Conservation (phyloP, 2,888 invertebrate species). For the Archips xylosteana region DNA sequence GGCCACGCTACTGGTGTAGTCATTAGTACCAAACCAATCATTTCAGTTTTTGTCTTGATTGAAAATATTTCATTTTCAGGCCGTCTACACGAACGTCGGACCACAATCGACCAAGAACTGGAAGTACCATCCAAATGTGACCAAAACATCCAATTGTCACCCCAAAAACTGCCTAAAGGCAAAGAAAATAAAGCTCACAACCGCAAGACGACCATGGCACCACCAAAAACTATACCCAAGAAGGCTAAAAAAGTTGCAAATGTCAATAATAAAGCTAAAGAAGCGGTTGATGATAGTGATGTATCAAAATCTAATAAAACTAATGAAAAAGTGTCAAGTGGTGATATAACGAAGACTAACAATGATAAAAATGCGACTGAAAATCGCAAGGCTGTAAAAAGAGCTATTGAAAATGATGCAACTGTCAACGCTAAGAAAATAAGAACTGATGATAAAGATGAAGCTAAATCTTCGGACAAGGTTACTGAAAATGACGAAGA, state of each 20-base stretch:
- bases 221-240: constrained; percentile 70
- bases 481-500: background rate
- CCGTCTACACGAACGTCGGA: constrained; percentile 46
- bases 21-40: no score
- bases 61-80: constrained; percentile 37
- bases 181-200: constrained; percentile 50
- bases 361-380: constrained; percentile 16
- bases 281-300: constrained; percentile 30
- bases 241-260: constrained; percentile 57
- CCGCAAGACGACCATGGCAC: constrained; percentile 67
- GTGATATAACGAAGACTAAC: constrained; percentile 34
- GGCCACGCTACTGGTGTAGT: no score
- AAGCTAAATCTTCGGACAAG: background rate
- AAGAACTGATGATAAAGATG: background rate
- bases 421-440: constrained; percentile 43
- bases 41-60: no score
- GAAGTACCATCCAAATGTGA: constrained; percentile 43
- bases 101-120: constrained; percentile 50
- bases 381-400: constrained; percentile 38
- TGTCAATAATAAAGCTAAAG: constrained; percentile 53
- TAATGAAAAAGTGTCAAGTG: constrained; percentile 36
- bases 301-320: constrained; percentile 8
- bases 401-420: constrained; percentile 28
- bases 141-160: constrained; percentile 17
- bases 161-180: constrained; percentile 23